These are phyloP conservation scores for Poicephalus meyeri DNA, from an alignment of 2,113 vertebrate species.

Conservation along the genomic window DNA sequence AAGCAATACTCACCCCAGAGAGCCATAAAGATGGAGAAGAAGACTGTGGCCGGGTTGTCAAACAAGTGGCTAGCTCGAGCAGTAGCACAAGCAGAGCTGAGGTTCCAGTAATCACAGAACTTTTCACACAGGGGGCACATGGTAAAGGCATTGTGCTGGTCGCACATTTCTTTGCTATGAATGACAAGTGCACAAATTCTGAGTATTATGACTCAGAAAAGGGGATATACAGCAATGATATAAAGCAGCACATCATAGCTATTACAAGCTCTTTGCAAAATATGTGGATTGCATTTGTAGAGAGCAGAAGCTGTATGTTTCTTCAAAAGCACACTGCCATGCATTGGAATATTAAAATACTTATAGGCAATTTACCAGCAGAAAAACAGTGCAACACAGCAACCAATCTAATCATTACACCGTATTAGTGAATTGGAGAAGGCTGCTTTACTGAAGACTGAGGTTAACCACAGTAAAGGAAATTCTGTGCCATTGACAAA, in stretches of 20 bases:
- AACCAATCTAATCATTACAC: background rate
- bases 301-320: background rate
- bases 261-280: background rate
- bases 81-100: constrained; percentile 90
- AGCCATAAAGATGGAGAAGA: constrained; percentile 98
- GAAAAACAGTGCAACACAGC: background rate
- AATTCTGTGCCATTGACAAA: background rate
- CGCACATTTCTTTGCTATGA: constrained; percentile 93
- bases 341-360: background rate
- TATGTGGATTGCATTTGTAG: background rate
- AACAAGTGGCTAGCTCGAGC: constrained; percentile 95
- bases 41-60: constrained; percentile 95
- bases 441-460: background rate
- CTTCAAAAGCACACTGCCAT: background rate
- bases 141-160: constrained; percentile 88
- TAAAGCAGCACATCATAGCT: background rate
- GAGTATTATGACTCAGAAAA: background rate
- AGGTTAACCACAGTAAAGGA: background rate
- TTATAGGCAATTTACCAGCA: background rate
- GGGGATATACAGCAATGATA: background rate
- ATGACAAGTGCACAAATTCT: constrained; percentile 14
- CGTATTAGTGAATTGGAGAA: background rate
- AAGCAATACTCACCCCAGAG: constrained; percentile 89
- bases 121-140: constrained; percentile 98
- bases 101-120: constrained; percentile 93